Conservation (phyloP, 23 tunicate species). For the Oikopleura vanhoeffeni region DNA sequence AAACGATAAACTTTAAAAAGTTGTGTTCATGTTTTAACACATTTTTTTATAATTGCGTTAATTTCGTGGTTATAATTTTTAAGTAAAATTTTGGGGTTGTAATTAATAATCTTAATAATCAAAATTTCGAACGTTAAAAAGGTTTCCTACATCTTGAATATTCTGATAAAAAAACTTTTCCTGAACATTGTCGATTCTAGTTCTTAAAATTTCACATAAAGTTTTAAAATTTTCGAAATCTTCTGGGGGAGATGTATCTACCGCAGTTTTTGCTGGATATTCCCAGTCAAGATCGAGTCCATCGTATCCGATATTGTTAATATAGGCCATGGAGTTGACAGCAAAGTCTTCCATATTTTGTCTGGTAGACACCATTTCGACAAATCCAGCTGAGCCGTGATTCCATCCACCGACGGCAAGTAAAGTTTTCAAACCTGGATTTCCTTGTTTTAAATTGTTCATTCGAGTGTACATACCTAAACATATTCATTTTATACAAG, state of each 20-base stretch:
- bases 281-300: conserved; percentile 98
- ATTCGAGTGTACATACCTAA: conserved; percentile 7
- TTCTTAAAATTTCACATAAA: not conserved
- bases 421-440: conserved; percentile 28
- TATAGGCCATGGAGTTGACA: conserved; percentile 29
- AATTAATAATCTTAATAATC: too few species aligned
- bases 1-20: too few species aligned
- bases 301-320: conserved; percentile 51
- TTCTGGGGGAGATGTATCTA: conserved; percentile 46
- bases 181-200: not conserved
- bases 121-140: too few species aligned
- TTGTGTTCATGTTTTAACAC: too few species aligned
- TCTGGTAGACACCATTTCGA: conserved; percentile 6
- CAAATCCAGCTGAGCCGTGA: conserved; percentile 60
- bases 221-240: conserved; percentile 31
- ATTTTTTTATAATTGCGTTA: too few species aligned
- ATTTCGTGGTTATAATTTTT: too few species aligned
- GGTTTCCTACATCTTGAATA: too few species aligned
- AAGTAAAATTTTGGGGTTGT: too few species aligned
- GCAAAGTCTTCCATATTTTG: conserved; percentile 25
- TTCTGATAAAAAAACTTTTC: too few species aligned
- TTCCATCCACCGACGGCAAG: conserved; percentile 99
- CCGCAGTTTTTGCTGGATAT: conserved; percentile 57
- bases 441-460: conserved; percentile 30
- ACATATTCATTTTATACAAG: too few species aligned